These are phyloP conservation scores for Hydrocynus forskahlii DNA, from an alignment of 2,797 vertebrate genomes.

Conservation along the genomic window DNA sequence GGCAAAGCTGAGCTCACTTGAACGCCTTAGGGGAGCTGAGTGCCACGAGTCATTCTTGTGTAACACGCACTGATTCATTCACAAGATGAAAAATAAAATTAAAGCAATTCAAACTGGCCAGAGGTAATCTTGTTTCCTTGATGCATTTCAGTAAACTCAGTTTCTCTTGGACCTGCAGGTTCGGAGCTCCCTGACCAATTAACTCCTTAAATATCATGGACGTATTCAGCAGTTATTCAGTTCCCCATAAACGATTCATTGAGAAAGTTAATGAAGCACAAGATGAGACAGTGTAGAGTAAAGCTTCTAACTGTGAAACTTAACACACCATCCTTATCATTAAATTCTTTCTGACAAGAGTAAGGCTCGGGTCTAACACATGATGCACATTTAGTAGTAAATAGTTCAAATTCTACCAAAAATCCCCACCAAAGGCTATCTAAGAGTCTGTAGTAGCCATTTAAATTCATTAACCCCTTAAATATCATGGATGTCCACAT, in stretches of 20 bases:
- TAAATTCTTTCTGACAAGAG: not conserved
- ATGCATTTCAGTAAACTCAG: not conserved
- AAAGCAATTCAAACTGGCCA: not conserved
- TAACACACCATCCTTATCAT: not conserved
- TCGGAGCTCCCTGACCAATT: not conserved
- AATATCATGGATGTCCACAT: not conserved
- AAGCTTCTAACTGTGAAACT: not conserved
- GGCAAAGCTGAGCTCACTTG: not conserved
- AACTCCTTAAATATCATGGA: not conserved
- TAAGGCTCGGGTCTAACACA: not conserved
- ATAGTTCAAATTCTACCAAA: not conserved
- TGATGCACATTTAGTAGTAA: not conserved
- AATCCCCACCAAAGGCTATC: not conserved
- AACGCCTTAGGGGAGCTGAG: not conserved
- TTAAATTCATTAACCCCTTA: not conserved
- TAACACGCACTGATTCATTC: conserved; percentile 1
- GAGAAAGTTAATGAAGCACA: not conserved
- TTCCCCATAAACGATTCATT: too few relatives aligned
- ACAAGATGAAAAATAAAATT: conserved; percentile 2
- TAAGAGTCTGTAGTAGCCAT: not conserved
- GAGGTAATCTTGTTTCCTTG: not conserved
- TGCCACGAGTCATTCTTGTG: not conserved
- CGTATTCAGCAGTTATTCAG: too few relatives aligned
- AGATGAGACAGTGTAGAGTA: not conserved
- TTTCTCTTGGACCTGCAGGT: not conserved